Conservation (phyloP, 2,113 vertebrate genomes). For the Chlorodrepanis virens region DNA sequence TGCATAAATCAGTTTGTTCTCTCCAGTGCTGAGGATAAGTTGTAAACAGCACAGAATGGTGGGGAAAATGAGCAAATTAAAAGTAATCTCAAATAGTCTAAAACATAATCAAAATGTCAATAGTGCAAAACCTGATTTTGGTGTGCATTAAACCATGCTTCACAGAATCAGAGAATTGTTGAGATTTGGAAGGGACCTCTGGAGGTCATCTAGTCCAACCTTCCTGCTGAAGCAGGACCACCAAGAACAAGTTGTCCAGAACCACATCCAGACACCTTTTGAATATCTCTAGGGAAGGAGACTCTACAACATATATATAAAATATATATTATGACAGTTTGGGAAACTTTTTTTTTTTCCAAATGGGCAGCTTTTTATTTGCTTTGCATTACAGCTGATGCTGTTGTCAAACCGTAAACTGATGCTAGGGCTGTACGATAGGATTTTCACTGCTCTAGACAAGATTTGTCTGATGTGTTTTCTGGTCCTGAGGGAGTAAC, state of each 20-base stretch:
- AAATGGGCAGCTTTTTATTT: background rate
- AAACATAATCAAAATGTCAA: background rate
- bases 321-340: background rate
- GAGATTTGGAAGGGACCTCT: background rate
- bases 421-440: background rate
- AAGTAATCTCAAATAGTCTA: background rate
- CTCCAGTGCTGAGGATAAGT: background rate
- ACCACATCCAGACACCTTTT: background rate
- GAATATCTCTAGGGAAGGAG: background rate
- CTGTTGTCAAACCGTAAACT: background rate
- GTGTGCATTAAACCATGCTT: background rate
- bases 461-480: background rate
- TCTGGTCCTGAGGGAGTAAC: background rate
- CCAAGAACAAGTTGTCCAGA: background rate
- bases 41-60: background rate
- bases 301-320: background rate
- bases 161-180: background rate
- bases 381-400: background rate
- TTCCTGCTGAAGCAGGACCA: background rate
- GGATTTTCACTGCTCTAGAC: background rate
- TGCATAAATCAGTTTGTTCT: background rate
- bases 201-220: background rate
- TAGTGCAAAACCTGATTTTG: background rate
- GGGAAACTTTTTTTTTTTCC: background rate
- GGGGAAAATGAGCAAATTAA: background rate